A percentile compares a stretch with the other conserved stretches of the same genome.
Evolutionary conservation across 2,113 vertebrate species (phyloP).

Genomic region (Dicrurus megarhynchus): DNA sequence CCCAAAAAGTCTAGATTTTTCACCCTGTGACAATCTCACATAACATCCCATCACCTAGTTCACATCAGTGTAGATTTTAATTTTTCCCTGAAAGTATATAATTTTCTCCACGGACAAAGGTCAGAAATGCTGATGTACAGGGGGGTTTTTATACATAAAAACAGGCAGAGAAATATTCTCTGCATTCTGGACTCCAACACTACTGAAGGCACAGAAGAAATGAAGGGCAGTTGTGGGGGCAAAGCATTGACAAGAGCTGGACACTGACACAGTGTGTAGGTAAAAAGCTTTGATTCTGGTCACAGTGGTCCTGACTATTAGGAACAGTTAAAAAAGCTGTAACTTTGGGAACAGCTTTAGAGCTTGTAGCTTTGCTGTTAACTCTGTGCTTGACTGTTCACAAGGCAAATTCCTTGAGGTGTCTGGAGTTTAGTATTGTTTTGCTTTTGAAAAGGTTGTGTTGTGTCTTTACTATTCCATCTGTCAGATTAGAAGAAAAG

Average conservation of each 20-base stretch:
- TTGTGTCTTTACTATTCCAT: not conserved
- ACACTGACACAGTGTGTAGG: not conserved
- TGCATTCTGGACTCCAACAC: no score
- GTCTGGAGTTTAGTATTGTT: not conserved
- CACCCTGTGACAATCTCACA: no score
- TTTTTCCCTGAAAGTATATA: no score
- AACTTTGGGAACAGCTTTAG: not conserved
- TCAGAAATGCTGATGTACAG: no score
- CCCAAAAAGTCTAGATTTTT: no score
- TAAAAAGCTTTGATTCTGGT: not conserved
- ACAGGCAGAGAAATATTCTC: no score
- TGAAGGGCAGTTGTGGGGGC: not conserved
- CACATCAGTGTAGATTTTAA: no score
- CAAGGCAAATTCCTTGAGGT: not conserved
- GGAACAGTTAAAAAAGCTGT: not conserved
- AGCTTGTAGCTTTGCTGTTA: not conserved
- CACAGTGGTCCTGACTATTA: not conserved
- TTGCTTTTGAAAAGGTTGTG: not conserved
- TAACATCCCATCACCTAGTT: no score
- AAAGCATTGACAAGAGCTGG: not conserved
- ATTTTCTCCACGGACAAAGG: no score
- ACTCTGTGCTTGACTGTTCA: not conserved
- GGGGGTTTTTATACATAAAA: no score
- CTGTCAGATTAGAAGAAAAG: not conserved
- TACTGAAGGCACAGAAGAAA: not conserved